phyloP scores from a whole-genome alignment of 2,797 vertebrate species.

The Diceros bicornis region DNA sequence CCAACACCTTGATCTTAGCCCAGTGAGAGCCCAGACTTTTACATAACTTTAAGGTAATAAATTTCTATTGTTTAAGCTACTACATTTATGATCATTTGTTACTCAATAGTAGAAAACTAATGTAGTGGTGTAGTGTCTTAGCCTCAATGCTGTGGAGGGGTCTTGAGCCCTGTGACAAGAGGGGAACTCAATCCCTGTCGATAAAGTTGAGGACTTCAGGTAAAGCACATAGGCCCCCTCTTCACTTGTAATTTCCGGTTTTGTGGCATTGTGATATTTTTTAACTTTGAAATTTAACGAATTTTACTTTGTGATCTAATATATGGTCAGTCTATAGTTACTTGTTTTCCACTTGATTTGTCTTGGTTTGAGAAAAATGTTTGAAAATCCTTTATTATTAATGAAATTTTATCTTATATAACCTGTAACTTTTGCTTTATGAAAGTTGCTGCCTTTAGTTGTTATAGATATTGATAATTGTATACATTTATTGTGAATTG shows the following conservation, averaged over 20 bases:
- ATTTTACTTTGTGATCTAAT: not conserved
- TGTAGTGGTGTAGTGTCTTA: not conserved
- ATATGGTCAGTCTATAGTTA: not conserved
- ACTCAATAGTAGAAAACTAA: not conserved
- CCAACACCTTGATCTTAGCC: not conserved
- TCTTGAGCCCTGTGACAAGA: not conserved
- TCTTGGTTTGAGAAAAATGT: not conserved
- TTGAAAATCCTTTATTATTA: not conserved
- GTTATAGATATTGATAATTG: not conserved
- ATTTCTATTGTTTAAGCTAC: not conserved
- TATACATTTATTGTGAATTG: not conserved
- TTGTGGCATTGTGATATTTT: slow-evolving; percentile 24
- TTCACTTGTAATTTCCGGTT: not conserved
- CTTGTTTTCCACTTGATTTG: slow-evolving; percentile 16
- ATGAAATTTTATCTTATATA: not conserved
- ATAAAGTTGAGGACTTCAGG: not conserved
- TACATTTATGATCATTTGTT: not conserved
- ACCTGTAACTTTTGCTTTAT: not conserved
- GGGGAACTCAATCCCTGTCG: not conserved
- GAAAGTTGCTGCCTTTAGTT: not conserved
- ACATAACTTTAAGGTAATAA: not conserved
- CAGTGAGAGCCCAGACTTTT: not conserved
- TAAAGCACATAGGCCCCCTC: not conserved
- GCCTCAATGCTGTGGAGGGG: not conserved
- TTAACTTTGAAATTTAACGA: not conserved